phyloP scores from a whole-genome alignment of 1,140 invertebrate species.

The Eubasilissa regina region DNA sequence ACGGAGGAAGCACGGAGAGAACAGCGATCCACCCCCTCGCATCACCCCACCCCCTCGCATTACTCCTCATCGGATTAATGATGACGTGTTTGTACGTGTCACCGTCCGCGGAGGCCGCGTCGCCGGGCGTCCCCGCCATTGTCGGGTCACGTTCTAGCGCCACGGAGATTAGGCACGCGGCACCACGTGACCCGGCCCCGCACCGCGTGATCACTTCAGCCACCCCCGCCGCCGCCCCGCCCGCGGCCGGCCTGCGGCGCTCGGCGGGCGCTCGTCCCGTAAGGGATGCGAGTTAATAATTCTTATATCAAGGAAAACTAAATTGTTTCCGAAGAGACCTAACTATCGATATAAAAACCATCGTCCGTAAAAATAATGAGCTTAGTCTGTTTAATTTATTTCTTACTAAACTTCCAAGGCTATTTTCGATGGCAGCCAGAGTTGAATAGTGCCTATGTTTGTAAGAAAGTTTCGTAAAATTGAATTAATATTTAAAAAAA shows the following conservation, averaged over 20 bases:
- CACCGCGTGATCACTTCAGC: constrained; percentile 29
- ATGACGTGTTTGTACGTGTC: neutral
- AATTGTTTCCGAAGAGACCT: no score
- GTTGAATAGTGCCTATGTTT: no score
- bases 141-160: constrained; percentile 42
- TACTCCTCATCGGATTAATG: neutral
- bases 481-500: no score
- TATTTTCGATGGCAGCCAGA: no score
- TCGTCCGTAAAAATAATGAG: no score
- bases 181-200: constrained; percentile 36
- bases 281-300: no score
- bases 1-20: no score
- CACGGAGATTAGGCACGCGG: constrained; percentile 47
- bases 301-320: no score
- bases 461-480: no score
- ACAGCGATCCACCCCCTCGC: neutral
- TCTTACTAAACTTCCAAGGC: no score
- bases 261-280: neutral
- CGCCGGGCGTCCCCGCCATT: constrained; percentile 23
- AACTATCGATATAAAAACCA: no score
- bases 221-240: constrained; percentile 5
- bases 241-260: neutral
- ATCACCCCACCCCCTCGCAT: neutral
- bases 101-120: neutral
- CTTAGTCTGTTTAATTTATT: no score